Evolutionary conservation across 35 echinoderm and acorn worm species (phyloP), one percentile per base, ranked within the genome.

Genomic region (Ptychodera flava): DNA sequence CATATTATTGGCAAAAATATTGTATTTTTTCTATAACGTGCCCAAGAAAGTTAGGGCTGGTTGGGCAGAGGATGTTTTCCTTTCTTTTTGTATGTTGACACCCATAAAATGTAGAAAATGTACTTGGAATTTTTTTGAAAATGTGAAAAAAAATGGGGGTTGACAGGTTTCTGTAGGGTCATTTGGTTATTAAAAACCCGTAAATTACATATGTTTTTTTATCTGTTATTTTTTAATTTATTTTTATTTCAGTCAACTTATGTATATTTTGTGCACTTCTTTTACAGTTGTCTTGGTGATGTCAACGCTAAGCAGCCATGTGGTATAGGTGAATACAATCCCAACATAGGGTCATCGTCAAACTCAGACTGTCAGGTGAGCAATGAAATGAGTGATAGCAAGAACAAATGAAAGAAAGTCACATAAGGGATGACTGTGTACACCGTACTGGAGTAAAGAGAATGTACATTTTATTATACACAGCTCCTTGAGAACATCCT

Each of bases 271-370:
- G 2, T 15, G 52, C 1, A 28, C 33, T 91, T 91, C 35, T 22
- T 64, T 86, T 86, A 1, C 84, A 91, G 89, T 78, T 94, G 93
- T 91, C 52, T 83, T 78, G 93, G 85, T 31, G 89, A 45, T 38
- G 86, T 77, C 15, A 81, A 45, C 76, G 81, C 89, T 28, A 38
- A 90, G 0, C 35, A 76, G 16, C 84, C 85, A 29, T 94, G 93
- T 81, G 52, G 16, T 78, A 32, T 53, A n/a, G 93, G 93, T 1
- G 90, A 91, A 38, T 86, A 91, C 27, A 94, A 94, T 86, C 28
- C 77, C 31, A 86, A 89, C 22, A 91, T 31, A 89, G 93, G 93
- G 16, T 91, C 89, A 33, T 89, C 89, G 77, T 88, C 85, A n/a
- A 53, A 29, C 36, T 0, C 31, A 32, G 89, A 91, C 35, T 94